Conservation (phyloP, 2,888 invertebrate species). For the Amitus sp. region DNA sequence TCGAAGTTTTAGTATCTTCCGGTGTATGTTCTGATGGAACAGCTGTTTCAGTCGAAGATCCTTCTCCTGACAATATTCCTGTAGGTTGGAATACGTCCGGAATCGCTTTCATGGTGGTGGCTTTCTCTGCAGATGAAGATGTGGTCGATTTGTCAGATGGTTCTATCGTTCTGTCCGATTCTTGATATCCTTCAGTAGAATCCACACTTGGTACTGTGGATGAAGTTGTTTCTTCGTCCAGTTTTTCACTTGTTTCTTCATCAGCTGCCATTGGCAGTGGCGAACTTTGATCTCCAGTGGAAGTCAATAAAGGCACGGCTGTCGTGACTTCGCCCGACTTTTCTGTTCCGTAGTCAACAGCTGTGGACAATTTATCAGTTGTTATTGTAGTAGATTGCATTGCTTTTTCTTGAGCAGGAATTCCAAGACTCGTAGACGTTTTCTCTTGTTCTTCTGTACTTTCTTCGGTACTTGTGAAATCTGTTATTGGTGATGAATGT, state of each 20-base stretch:
- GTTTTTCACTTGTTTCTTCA: slow-evolving; percentile 19
- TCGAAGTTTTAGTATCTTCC: slow-evolving; percentile 5
- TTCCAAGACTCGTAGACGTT: slow-evolving; percentile 20
- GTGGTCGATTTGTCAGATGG: slow-evolving; percentile 25
- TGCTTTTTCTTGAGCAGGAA: slow-evolving; percentile 24
- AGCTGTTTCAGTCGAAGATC: slow-evolving; percentile 8
- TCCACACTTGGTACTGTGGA: slow-evolving; percentile 36
- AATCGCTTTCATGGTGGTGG: slow-evolving; percentile 25
- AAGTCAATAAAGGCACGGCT: slow-evolving; percentile 8
- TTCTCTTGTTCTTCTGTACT: slow-evolving; percentile 35
- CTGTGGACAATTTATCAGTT: slow-evolving; percentile 27
- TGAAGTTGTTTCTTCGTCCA: slow-evolving; percentile 21
- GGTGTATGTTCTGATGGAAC: slow-evolving; percentile 8
- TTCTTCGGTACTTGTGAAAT: slow-evolving; percentile 22
- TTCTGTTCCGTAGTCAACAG: slow-evolving; percentile 23
- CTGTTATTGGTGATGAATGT: slow-evolving; percentile 16
- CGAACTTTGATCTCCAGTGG: slow-evolving; percentile 20
- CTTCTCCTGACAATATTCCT: slow-evolving; percentile 22
- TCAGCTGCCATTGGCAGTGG: slow-evolving; percentile 13
- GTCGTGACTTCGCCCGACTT: slow-evolving; percentile 9
- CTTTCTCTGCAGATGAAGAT: slow-evolving; percentile 43
- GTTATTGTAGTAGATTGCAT: slow-evolving; percentile 16
- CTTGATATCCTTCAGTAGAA: slow-evolving; percentile 11
- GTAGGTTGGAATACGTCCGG: slow-evolving; percentile 18
- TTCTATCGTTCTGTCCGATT: neutral